These are phyloP conservation scores for Callimorpha dominula DNA, from an alignment of 2,888 invertebrate genomes.

Conservation along the genomic window DNA sequence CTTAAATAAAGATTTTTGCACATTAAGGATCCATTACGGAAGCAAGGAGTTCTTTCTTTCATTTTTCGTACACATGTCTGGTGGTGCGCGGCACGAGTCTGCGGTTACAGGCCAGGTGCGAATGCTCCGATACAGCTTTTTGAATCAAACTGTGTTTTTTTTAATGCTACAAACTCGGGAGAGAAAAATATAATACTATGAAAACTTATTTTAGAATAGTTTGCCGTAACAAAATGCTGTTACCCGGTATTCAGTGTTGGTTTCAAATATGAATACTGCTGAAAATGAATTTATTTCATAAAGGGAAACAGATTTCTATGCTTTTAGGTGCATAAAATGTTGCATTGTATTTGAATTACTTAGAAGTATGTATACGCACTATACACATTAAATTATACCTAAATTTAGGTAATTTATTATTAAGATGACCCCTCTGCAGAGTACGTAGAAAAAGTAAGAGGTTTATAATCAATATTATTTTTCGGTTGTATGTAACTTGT, in stretches of 20 bases:
- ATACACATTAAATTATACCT: neutral
- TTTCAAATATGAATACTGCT: constrained; percentile 36
- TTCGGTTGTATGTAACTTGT: neutral
- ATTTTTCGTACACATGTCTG: constrained; percentile 49
- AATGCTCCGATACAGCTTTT: constrained; percentile 62
- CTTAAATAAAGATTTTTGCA: constrained; percentile 42
- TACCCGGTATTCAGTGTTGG: constrained; percentile 27
- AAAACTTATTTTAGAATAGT: constrained; percentile 53
- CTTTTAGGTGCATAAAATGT: neutral
- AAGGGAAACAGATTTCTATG: constrained; percentile 8
- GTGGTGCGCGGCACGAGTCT: constrained; percentile 32
- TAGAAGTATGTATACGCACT: neutral
- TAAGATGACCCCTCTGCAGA: neutral
- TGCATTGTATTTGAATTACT: neutral
- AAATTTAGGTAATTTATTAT: no score
- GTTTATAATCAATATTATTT: neutral
- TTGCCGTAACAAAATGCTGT: constrained; percentile 33
- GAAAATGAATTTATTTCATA: constrained; percentile 35
- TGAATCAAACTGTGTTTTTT: constrained; percentile 55
- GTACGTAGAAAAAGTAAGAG: no score
- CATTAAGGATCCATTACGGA: constrained; percentile 54
- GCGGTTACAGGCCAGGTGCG: constrained; percentile 62
- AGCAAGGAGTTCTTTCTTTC: constrained; percentile 43
- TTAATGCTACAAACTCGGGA: constrained; percentile 27
- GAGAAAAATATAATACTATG: constrained; percentile 46